Evolutionary conservation across 2,888 invertebrate genomes (phyloP), one percentile per base, ranked within the genome.

Genomic region (Temnothorax rugatulus): DNA sequence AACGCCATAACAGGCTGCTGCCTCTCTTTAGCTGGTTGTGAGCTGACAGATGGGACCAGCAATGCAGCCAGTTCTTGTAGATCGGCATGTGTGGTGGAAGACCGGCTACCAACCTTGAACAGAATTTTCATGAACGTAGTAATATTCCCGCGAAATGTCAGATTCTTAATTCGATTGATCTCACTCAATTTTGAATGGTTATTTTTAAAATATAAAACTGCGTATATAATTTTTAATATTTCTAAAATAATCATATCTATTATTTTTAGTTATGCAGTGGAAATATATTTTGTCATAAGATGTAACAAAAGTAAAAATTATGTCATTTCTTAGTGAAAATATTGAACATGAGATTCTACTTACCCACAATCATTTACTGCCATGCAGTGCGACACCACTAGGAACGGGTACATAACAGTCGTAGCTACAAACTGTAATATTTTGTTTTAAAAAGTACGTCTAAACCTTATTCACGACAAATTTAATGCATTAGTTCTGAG

Each of bases 341-440:
- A 3, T 21, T 71, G 18, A n/a, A 57, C 13, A 29, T 61, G n/a
- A 29, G 9, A 29, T 21, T 69, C n/a, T 64, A 69, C 95, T 94
- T 93, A 96, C 96, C 97, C 97, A 21, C 97, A 97, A 85, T 98
- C 97, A 85, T 97, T 97, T 13, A 99, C 97, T 84, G 97, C 96
- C 98, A 99, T 98, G 92, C 99, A 98, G 84, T 98, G 98, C 15
- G 98, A 97, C 1, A 99, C 98, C 84, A 99, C 97, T 94, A 97
- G 97, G 94, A 99, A 97, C 29, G 99, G 99, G 95, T 99, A 99
- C n/a, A 98, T 97, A 86, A 98, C 93, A 82, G 98, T 97, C 86
- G 97, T 97, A 84, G 98, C 97, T 75, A 98, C 95, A 94, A 98
- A 97, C 96, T 96, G 95, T 90, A 89, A 93, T 88, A 71, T 76